Base-by-base conservation (phyloP, 2,888 invertebrate genomes). In the Drosophila anomelani region DNA sequence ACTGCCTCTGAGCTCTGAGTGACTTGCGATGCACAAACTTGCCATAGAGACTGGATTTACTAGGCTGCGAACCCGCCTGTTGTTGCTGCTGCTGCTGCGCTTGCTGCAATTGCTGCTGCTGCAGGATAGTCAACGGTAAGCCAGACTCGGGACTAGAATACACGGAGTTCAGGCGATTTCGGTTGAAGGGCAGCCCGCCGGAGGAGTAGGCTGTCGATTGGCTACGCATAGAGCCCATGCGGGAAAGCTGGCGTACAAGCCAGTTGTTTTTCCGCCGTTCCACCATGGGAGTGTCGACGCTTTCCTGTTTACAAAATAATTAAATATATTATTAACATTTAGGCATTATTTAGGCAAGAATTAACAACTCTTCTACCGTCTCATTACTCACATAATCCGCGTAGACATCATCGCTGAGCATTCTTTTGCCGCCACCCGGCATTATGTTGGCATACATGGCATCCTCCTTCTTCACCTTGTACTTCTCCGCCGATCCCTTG, bases 161-260 rank as follows among this genome's bases (percentile, higher is more conserved):
- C 15, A 95, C 95, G 0, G 97, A 97, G 91, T 96, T 96, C 83
- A 96, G 95, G 0, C 97, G 94, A 82, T 96, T 95, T 61, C 97
- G 93, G 13, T 95, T 95, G 88, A 97, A 97, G 55, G 96, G 94
- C 73, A 91, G 80, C 13, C 95, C 95, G 4, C 94, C 94, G 1
- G 96, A 96, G 8, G 96, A 97, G 90, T 97, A 97, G 0, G 96
- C 96, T 0, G 97, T 97, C 0, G 97, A 96, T 2, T 97, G 96
- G 41, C 97, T 97, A 32, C 97, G 94, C 39, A 96, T 95, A 0
- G 97, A 97, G 2, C 97, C 97, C 95, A 97, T 96, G 80, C 97
- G 93, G 13, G 96, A 96, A 78, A 97, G 95, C 91, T 97, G 97
- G 53, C 97, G 94, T 80, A 96, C 96, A 84, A 97, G 95, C 97